phyloP scores from a whole-genome alignment of 1,140 invertebrate genomes.

The Meloidogyne chitwoodi region DNA sequence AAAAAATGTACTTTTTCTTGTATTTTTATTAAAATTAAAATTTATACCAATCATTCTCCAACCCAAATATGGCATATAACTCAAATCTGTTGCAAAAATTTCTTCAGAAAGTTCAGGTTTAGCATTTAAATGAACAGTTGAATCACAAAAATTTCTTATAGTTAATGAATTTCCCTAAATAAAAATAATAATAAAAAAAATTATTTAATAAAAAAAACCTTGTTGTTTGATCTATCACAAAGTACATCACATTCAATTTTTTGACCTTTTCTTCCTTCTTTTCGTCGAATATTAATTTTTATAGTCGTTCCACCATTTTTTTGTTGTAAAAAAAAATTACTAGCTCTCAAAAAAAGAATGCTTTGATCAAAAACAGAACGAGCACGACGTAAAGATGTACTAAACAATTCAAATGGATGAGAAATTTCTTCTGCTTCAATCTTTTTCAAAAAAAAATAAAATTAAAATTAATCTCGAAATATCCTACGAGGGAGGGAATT shows the following conservation, averaged over 20 bases:
- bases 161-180: not conserved
- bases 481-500: too few relatives aligned
- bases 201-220: not conserved
- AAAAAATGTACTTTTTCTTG: too few relatives aligned
- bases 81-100: constrained; percentile 52
- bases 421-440: constrained; percentile 51
- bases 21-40: too few relatives aligned
- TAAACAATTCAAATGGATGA: constrained; percentile 48
- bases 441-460: constrained; percentile 3
- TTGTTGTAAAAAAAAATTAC: constrained; percentile 48
- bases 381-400: constrained; percentile 49
- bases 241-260: constrained; percentile 41
- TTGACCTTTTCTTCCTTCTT: constrained; percentile 33
- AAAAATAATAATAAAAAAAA: not conserved
- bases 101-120: constrained; percentile 46
- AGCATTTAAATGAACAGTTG: constrained; percentile 42
- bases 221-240: constrained; percentile 44
- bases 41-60: constrained; percentile 50
- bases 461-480: too few relatives aligned
- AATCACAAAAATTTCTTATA: constrained; percentile 38
- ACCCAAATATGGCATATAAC: constrained; percentile 45
- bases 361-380: constrained; percentile 55
- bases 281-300: constrained; percentile 39
- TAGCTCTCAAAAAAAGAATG: constrained; percentile 53
- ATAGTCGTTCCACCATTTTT: constrained; percentile 40